These are phyloP conservation scores for Rutpela maculata DNA, from an alignment of 2,888 invertebrate species.

Conservation along the genomic window DNA sequence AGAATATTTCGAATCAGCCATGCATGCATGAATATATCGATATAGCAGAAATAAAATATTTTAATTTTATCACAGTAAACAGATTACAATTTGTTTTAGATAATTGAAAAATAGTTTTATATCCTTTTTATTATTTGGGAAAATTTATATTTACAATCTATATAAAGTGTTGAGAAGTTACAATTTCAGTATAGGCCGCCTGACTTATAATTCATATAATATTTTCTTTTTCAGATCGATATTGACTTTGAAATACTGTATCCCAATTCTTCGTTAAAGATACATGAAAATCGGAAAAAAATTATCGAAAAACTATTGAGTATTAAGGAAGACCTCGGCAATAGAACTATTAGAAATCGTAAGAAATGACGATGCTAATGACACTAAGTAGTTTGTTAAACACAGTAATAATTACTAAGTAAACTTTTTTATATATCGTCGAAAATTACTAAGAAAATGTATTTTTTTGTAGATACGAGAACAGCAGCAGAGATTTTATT, in stretches of 20 bases:
- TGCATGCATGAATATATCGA: too few species aligned
- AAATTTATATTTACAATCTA: too few species aligned
- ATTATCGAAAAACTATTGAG: background rate
- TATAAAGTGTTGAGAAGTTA: too few species aligned
- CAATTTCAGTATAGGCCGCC: too few species aligned
- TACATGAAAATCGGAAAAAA: background rate
- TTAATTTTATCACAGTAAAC: too few species aligned
- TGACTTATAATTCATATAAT: too few species aligned
- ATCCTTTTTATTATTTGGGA: too few species aligned
- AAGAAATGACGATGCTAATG: background rate
- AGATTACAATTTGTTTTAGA: too few species aligned
- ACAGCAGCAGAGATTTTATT: background rate
- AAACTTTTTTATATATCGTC: background rate
- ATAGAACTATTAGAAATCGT: background rate
- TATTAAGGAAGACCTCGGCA: background rate
- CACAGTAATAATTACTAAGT: background rate
- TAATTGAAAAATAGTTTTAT: too few species aligned
- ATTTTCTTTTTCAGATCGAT: background rate
- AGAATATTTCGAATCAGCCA: too few species aligned
- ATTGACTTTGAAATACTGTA: constrained; percentile 3
- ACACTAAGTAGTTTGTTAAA: background rate
- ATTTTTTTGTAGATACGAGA: background rate
- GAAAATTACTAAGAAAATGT: background rate
- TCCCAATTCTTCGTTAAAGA: background rate
- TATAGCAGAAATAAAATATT: too few species aligned